phyloP scores from a whole-genome alignment of 2,888 invertebrate genomes.

The Caenorhabditis sulstoni region DNA sequence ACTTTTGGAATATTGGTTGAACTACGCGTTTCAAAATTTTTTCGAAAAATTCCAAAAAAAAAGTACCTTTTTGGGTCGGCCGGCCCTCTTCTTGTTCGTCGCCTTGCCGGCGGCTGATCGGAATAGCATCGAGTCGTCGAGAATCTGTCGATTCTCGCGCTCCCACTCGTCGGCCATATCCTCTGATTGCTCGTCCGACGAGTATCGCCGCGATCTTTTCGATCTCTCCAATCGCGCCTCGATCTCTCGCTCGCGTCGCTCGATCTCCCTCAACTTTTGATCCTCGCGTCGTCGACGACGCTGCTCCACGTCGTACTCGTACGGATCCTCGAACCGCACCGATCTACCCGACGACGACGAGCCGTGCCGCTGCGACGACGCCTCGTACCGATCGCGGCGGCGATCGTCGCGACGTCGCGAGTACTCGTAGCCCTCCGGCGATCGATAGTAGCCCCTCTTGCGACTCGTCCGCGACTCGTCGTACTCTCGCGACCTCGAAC shows the following conservation, averaged over 20 bases:
- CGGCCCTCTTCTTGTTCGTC: background rate
- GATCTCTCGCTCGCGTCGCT: slow-evolving; percentile 20
- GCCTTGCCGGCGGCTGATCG: too few species aligned
- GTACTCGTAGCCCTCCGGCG: background rate
- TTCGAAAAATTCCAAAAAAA: too few species aligned
- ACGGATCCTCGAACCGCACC: slow-evolving; percentile 19
- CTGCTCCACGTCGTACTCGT: background rate
- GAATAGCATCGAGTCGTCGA: slow-evolving; percentile 31
- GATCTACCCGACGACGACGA: slow-evolving; percentile 39
- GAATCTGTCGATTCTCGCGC: slow-evolving; percentile 33
- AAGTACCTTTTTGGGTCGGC: background rate
- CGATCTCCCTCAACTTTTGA: slow-evolving; percentile 20
- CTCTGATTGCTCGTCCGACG: background rate
- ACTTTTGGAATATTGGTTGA: too few species aligned
- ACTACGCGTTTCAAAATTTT: too few species aligned
- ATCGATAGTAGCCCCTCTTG: slow-evolving; percentile 12
- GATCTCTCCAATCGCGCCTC: slow-evolving; percentile 9
- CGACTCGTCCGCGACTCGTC: slow-evolving; percentile 38
- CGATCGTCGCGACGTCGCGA: too few species aligned
- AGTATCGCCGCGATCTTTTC: slow-evolving; percentile 1
- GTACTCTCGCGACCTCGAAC: background rate
- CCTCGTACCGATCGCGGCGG: too few species aligned
- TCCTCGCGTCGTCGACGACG: slow-evolving; percentile 10
- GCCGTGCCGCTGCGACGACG: too few species aligned
- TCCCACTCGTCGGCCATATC: slow-evolving; percentile 37